These are phyloP conservation scores for Sebastes trivittatus DNA, from an alignment of 2,797 vertebrate genomes.

Conservation along the genomic window DNA sequence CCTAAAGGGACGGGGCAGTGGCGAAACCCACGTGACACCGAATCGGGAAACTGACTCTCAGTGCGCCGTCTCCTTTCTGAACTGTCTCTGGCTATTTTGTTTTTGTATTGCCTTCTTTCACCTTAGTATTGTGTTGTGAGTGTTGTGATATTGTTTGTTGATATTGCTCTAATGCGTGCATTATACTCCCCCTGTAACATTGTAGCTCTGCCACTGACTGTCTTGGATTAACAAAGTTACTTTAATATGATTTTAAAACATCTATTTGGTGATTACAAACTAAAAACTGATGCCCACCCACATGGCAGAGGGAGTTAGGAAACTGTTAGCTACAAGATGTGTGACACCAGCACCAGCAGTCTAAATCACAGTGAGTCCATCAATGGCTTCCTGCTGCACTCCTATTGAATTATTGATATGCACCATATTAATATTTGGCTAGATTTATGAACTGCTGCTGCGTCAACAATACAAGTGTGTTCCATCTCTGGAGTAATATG, in stretches of 20 bases:
- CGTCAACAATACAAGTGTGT: neutral
- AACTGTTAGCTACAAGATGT: neutral
- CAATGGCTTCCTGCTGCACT: slow-evolving; percentile 4
- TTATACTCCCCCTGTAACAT: no score
- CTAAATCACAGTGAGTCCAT: neutral
- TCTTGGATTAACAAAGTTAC: neutral
- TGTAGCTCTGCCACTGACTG: no score
- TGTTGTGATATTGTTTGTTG: neutral
- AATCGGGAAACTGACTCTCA: no score
- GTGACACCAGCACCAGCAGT: neutral
- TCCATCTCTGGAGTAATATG: neutral
- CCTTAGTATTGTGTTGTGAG: neutral
- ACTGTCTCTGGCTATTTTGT: neutral
- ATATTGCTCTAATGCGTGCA: no score
- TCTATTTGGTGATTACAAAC: neutral
- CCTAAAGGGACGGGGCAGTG: no score
- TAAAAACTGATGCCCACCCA: neutral
- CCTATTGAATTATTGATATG: slow-evolving; percentile 17
- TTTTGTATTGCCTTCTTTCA: neutral
- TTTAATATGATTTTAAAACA: neutral
- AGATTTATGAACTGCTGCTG: neutral
- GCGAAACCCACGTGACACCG: no score
- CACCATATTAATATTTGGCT: slow-evolving; percentile 9
- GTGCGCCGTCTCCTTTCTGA: no score
- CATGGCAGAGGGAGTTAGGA: neutral